Evolutionary conservation across 2,797 vertebrate genomes (phyloP).

Genomic region (Urosaurus nigricauda): DNA sequence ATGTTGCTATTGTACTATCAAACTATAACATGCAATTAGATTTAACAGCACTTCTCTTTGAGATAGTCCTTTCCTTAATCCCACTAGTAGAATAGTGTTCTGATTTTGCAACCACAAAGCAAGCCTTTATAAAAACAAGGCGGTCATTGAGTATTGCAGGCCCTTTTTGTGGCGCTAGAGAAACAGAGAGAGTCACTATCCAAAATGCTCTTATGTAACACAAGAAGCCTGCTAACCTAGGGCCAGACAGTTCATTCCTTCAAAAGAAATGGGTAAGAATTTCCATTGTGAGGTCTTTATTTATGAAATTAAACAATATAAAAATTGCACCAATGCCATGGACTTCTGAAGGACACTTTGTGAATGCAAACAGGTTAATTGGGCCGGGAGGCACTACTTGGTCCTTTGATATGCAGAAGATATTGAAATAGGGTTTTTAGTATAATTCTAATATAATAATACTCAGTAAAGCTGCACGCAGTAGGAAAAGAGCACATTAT

Average conservation of each 20-base stretch:
- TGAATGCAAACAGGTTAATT: neutral
- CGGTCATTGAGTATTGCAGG: rapidly evolving
- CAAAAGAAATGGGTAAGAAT: neutral
- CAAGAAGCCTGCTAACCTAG: neutral
- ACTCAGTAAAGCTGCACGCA: too few relatives aligned
- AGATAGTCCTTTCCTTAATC: neutral
- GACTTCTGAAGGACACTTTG: neutral
- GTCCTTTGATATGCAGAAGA: neutral
- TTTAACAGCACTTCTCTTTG: neutral
- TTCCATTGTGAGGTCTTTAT: neutral
- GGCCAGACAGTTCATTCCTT: neutral
- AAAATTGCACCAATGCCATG: too few relatives aligned
- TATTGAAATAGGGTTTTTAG: too few relatives aligned
- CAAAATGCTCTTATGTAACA: neutral
- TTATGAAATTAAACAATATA: neutral
- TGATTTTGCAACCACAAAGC: neutral
- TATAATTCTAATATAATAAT: neutral
- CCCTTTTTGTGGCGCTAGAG: neutral
- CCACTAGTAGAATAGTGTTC: neutral
- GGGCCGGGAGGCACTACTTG: neutral
- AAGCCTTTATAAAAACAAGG: neutral
- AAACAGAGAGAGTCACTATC: neutral
- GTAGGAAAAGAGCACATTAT: neutral
- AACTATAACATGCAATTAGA: neutral
- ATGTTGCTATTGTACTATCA: neutral